Conservation (phyloP, 2,888 invertebrate genomes). For the Phasia obesa region DNA sequence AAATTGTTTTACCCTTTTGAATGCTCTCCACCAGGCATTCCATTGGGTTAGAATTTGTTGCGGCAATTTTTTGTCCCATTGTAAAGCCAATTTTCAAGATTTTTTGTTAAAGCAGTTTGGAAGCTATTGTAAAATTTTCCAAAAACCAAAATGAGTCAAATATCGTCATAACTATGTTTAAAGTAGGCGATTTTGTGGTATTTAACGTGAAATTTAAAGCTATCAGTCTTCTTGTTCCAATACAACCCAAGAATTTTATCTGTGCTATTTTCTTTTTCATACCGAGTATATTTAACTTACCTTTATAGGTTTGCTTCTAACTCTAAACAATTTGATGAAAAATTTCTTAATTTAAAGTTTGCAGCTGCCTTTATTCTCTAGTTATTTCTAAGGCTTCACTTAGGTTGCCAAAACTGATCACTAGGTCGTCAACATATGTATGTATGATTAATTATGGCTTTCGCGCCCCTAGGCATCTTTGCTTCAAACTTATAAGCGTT, state of each 20-base stretch:
- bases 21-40: slow-evolving; percentile 37
- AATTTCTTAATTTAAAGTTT: too few relatives aligned
- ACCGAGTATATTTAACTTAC: too few relatives aligned
- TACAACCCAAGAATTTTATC: too few relatives aligned
- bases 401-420: slow-evolving; percentile 72
- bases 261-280: slow-evolving; percentile 66
- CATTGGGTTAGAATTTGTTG: slow-evolving; percentile 6
- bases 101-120: slow-evolving; percentile 41
- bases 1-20: slow-evolving; percentile 25
- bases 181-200: slow-evolving; percentile 58
- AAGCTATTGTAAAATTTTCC: slow-evolving; percentile 68
- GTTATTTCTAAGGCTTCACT: slow-evolving; percentile 73
- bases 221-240: too few relatives aligned
- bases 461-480: slow-evolving; percentile 58
- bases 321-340: slow-evolving; percentile 42
- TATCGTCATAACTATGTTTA: slow-evolving; percentile 73
- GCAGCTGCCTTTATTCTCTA: slow-evolving; percentile 42
- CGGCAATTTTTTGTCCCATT: slow-evolving; percentile 50
- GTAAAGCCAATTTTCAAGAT: slow-evolving; percentile 24
- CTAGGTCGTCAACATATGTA: slow-evolving; percentile 70
- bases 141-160: slow-evolving; percentile 74
- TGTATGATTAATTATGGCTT: slow-evolving; percentile 62
- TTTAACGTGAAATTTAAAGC: slow-evolving; percentile 67
- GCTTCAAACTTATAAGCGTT: slow-evolving; percentile 68
- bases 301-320: too few relatives aligned